phyloP scores from a whole-genome alignment of 2,113 vertebrate genomes.

The Solea senegalensis region DNA sequence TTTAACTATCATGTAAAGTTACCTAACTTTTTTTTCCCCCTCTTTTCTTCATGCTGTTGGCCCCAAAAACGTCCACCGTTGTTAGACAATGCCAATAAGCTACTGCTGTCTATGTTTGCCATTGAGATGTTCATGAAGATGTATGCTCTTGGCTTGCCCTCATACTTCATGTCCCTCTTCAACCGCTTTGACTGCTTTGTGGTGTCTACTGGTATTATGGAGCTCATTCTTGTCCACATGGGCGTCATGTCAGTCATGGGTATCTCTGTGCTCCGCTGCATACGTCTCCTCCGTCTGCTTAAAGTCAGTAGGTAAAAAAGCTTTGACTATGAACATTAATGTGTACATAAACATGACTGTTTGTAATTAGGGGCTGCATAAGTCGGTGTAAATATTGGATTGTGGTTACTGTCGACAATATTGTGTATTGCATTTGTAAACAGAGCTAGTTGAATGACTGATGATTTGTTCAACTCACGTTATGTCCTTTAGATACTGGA shows the following conservation, averaged over 20 bases:
- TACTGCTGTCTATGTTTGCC: conserved; percentile 88
- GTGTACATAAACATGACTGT: no score
- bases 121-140: conserved; percentile 95
- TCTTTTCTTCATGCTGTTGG: not conserved
- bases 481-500: conserved; percentile 86
- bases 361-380: no score
- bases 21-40: not conserved
- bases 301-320: conserved; percentile 89
- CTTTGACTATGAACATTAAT: not conserved
- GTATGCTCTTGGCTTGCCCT: conserved; percentile 88
- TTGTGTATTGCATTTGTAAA: not conserved
- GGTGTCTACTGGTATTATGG: conserved; percentile 88
- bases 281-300: conserved; percentile 90
- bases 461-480: not conserved
- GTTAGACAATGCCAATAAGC: conserved; percentile 86
- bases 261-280: conserved; percentile 93
- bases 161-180: conserved; percentile 95
- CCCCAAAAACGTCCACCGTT: not conserved
- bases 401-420: no score
- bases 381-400: no score
- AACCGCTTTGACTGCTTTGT: conserved; percentile 97
- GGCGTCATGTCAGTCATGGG: conserved; percentile 86
- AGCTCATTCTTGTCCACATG: conserved; percentile 87
- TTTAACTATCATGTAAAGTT: not conserved
- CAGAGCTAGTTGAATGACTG: not conserved